Percentiles rank a stretch among this genome's conserved stretches.
These are phyloP conservation scores for Corvus moneduloides DNA, from an alignment of 2,113 vertebrate genomes.

Conservation along the genomic window DNA sequence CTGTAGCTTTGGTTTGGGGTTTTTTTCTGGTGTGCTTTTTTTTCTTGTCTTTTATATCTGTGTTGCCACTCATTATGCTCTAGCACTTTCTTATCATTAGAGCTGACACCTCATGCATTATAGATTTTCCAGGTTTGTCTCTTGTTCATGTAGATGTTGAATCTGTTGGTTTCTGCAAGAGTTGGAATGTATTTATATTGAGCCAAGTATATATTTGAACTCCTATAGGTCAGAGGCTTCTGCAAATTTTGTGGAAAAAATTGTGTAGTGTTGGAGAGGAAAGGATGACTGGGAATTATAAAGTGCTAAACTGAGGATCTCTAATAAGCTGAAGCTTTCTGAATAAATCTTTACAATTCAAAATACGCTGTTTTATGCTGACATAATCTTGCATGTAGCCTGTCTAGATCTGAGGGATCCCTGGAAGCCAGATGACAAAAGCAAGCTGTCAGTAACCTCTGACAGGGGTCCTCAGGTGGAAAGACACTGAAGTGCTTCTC, in stretches of 20 bases:
- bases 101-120: background rate
- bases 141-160: background rate
- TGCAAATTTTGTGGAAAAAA: background rate
- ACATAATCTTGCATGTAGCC: background rate
- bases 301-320: background rate
- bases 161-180: background rate
- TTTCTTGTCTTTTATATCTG: background rate
- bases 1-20: rapidly evolving
- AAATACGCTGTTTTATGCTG: background rate
- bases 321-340: background rate
- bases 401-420: background rate
- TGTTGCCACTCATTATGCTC: background rate
- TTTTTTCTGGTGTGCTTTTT: background rate
- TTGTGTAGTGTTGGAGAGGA: background rate
- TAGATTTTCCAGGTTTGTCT: background rate
- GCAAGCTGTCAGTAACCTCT: background rate
- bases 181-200: background rate
- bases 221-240: background rate
- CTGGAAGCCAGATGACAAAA: background rate
- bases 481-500: background rate
- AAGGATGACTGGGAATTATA: background rate
- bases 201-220: background rate
- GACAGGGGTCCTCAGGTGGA: background rate
- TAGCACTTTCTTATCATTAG: background rate
- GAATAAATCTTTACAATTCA: background rate